These are phyloP conservation scores for human (Homo sapiens) DNA, from an alignment of 2,113 vertebrate species.

Conservation along the genomic window DNA sequence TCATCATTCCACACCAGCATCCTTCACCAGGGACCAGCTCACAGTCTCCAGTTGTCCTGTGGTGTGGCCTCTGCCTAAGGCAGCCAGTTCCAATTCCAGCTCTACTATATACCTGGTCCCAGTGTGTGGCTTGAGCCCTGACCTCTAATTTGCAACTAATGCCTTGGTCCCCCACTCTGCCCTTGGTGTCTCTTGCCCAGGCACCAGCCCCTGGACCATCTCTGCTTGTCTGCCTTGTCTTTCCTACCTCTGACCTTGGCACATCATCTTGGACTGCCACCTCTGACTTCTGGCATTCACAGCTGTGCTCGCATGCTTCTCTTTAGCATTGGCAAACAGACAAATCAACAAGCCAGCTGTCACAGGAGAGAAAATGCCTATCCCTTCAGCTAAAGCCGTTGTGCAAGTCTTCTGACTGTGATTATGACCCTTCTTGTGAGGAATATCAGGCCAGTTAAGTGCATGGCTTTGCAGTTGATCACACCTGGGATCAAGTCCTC, in stretches of 20 bases:
- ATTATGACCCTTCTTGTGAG: neutral
- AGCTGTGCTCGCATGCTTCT: neutral
- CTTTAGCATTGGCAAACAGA: neutral
- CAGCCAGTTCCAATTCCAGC: neutral
- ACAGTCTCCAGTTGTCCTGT: neutral
- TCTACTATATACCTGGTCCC: neutral
- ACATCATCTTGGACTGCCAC: rapidly evolving
- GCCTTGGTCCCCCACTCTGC: neutral
- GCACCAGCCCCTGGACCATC: neutral
- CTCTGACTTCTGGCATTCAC: neutral
- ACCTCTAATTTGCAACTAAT: neutral
- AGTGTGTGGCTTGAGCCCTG: neutral
- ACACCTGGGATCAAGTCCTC: neutral
- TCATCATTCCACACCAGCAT: neutral
- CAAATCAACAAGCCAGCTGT: neutral
- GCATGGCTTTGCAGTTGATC: neutral
- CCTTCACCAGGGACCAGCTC: neutral
- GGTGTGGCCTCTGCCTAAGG: neutral
- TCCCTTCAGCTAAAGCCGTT: neutral
- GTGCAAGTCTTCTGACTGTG: neutral
- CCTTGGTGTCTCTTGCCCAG: rapidly evolving
- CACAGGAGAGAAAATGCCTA: neutral
- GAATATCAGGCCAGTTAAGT: neutral
- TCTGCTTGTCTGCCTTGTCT: neutral
- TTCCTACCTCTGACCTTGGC: neutral